Percentiles rank a stretch among this genome's conserved stretches.
Conservation (phyloP, 2,888 invertebrate genomes). For the Spodoptera littoralis region DNA sequence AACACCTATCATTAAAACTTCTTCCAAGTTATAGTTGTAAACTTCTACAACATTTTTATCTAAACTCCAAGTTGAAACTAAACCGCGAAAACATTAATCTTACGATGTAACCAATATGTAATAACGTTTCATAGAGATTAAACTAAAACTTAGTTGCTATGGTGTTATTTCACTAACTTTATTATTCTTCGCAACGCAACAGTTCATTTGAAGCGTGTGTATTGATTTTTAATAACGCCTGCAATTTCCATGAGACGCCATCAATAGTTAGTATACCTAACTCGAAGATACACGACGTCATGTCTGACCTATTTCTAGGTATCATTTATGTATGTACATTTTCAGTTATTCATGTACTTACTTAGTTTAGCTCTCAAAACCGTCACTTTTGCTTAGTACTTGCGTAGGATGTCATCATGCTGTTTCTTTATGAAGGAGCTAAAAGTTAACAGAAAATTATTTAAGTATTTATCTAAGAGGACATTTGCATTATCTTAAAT, state of each 20-base stretch:
- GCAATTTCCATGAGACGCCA: conserved; percentile 50
- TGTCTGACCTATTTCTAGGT: conserved; percentile 52
- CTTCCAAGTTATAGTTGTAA: too few relatives aligned
- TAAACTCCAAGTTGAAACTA: too few relatives aligned
- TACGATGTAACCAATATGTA: too few relatives aligned
- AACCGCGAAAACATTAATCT: too few relatives aligned
- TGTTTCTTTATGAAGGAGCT: too few relatives aligned
- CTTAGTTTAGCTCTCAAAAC: not conserved
- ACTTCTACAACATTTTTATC: too few relatives aligned
- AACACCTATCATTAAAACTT: too few relatives aligned
- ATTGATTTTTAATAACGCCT: conserved; percentile 62
- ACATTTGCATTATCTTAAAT: too few relatives aligned
- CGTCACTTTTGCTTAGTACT: too few relatives aligned
- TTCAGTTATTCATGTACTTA: conserved; percentile 11
- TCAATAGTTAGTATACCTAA: conserved; percentile 28
- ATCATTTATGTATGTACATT: conserved; percentile 22
- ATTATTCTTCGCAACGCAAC: conserved; percentile 7
- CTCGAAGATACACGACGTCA: conserved; percentile 49
- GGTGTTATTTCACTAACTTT: not conserved
- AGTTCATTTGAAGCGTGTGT: conserved; percentile 25
- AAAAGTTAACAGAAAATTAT: too few relatives aligned
- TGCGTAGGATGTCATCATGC: too few relatives aligned
- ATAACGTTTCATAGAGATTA: conserved; percentile 4
- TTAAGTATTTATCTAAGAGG: too few relatives aligned
- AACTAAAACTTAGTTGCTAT: conserved; percentile 18